These are phyloP conservation scores for Montipora sp. DNA, from an alignment of 64 coral and sea anemone genomes.

Conservation along the genomic window DNA sequence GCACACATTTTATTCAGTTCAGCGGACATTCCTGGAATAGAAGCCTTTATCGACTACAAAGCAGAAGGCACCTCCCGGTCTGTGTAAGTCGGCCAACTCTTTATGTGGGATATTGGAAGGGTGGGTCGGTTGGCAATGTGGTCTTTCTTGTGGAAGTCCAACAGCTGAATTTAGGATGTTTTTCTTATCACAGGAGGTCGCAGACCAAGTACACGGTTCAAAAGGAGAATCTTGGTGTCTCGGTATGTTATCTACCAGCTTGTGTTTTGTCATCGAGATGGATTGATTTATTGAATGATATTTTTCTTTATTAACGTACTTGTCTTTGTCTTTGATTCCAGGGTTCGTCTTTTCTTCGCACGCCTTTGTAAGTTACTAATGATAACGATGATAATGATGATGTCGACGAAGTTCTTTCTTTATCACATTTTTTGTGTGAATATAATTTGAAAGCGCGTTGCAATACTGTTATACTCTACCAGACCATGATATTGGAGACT, in stretches of 20 bases:
- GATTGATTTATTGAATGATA: not conserved
- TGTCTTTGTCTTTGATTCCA: not conserved
- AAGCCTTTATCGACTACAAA: constrained; percentile 32
- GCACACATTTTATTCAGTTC: not conserved
- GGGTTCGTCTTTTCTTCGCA: not conserved
- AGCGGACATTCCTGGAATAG: constrained; percentile 26
- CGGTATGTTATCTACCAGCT: not conserved
- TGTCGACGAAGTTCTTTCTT: not conserved
- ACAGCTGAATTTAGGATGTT: not conserved
- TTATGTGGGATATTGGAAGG: not conserved
- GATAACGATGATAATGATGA: too few species aligned
- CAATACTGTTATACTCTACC: too few species aligned
- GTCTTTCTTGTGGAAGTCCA: not conserved
- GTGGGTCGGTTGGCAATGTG: not conserved
- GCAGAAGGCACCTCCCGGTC: constrained; percentile 15
- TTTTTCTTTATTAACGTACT: not conserved
- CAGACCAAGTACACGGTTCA: constrained; percentile 15
- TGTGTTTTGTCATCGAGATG: too few species aligned
- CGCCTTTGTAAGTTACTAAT: not conserved
- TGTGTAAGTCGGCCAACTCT: not conserved
- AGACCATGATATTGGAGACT: too few species aligned
- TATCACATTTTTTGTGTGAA: not conserved
- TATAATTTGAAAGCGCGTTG: too few species aligned
- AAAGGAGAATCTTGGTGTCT: not conserved
- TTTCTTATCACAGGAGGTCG: not conserved